These are phyloP conservation scores for Phalacrocorax carbo DNA, from an alignment of 2,113 vertebrate genomes.

Conservation along the genomic window DNA sequence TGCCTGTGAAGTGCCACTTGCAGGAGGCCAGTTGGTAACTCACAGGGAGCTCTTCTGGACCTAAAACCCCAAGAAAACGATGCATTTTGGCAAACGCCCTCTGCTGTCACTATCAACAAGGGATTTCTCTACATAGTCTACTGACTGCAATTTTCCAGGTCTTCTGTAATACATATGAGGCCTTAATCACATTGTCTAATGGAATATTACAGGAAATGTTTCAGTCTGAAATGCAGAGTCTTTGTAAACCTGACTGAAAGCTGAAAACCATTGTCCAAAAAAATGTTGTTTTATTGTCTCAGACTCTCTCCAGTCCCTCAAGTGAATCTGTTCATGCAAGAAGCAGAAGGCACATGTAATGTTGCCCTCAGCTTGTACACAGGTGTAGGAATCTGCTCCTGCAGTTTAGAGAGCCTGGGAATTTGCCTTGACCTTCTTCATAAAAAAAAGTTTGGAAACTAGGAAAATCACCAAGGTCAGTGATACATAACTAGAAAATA, in stretches of 20 bases:
- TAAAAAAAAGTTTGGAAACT: background rate
- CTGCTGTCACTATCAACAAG: background rate
- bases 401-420: background rate
- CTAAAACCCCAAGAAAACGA: rapidly evolving
- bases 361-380: background rate
- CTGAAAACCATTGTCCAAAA: background rate
- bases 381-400: background rate
- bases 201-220: background rate
- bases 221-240: background rate
- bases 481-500: background rate
- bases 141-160: background rate
- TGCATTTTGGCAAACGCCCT: background rate
- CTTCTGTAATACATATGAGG: background rate
- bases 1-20: background rate
- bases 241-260: background rate
- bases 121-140: background rate
- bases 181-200: background rate
- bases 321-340: background rate
- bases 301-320: background rate
- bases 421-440: background rate
- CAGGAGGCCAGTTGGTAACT: background rate
- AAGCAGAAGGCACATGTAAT: background rate
- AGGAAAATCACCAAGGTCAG: background rate
- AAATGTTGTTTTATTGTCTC: background rate
- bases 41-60: background rate